These are phyloP conservation scores for Sclerurus mexicanus DNA, from an alignment of 2,113 vertebrate species.

Conservation along the genomic window DNA sequence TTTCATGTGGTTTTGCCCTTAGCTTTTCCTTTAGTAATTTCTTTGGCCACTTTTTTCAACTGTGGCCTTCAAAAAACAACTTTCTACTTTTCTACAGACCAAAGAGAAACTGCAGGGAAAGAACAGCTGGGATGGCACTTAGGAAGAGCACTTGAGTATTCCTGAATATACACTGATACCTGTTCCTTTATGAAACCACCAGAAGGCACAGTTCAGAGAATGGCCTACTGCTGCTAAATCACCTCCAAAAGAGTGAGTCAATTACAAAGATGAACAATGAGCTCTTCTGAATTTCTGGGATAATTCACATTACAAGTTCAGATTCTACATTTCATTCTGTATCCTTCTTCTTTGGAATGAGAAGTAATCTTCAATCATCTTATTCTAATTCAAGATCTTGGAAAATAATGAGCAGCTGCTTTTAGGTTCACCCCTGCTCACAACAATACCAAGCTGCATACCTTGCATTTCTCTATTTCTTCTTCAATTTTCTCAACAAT, in stretches of 20 bases:
- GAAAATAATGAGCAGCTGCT: not conserved
- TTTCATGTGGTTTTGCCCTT: not conserved
- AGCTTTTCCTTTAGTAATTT: not conserved
- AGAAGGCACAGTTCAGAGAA: not conserved
- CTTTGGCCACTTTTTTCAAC: not conserved
- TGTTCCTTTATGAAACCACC: not conserved
- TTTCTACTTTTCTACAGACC: not conserved
- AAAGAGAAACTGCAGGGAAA: not conserved
- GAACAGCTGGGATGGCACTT: not conserved
- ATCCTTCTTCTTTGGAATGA: not conserved
- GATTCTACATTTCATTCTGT: not conserved
- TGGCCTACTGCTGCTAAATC: not conserved
- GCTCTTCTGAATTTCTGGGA: not conserved
- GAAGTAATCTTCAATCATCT: not conserved
- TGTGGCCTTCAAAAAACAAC: not conserved
- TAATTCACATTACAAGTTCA: not conserved
- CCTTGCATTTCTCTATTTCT: slow-evolving; percentile 86
- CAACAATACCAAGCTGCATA: slow-evolving; percentile 26
- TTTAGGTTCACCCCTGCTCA: not conserved
- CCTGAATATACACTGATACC: not conserved
- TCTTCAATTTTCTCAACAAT: slow-evolving; percentile 89
- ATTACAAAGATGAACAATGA: not conserved
- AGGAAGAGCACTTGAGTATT: not conserved
- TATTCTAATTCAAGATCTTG: not conserved
- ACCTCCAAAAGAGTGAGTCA: not conserved